phyloP scores from a whole-genome alignment of 2,888 invertebrate species.

The Sicus ferrugineus region DNA sequence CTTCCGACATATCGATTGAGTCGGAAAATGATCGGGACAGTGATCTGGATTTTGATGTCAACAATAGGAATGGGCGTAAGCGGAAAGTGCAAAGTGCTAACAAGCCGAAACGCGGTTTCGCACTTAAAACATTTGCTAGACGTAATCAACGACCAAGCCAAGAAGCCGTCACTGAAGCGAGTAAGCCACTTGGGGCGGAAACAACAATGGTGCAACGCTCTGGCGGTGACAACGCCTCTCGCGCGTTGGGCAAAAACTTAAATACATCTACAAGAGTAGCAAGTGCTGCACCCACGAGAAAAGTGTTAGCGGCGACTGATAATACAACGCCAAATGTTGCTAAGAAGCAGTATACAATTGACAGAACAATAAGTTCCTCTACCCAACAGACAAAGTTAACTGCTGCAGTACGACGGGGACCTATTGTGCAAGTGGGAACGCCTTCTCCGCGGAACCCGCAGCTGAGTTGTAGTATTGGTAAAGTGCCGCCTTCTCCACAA shows the following conservation, averaged over 20 bases:
- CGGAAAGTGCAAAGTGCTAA: conserved; percentile 44
- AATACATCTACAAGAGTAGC: neutral
- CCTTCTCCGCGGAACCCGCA: conserved; percentile 10
- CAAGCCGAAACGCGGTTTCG: conserved; percentile 36
- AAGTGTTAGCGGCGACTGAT: conserved; percentile 10
- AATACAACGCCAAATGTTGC: neutral
- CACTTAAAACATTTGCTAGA: conserved; percentile 35
- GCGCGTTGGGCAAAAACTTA: neutral
- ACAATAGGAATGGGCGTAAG: conserved; percentile 62
- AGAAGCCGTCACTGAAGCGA: conserved; percentile 38
- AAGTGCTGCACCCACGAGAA: neutral
- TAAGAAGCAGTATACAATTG: conserved; percentile 30
- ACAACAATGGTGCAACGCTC: neutral
- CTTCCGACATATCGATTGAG: conserved; percentile 64
- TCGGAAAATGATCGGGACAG: conserved; percentile 68
- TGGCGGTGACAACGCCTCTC: conserved; percentile 10
- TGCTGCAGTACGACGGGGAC: conserved; percentile 45
- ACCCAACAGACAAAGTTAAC: conserved; percentile 25
- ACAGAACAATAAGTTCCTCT: conserved; percentile 6
- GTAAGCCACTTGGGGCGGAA: neutral
- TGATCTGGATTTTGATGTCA: conserved; percentile 72
- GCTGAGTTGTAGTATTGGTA: conserved; percentile 34
- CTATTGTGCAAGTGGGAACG: conserved; percentile 46
- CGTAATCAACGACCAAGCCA: conserved; percentile 41
- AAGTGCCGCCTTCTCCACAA: conserved; percentile 44